Evolutionary conservation across 2,888 invertebrate species (phyloP), one percentile per base, ranked within the genome.

Genomic region (Rhorus exstirpatorius): DNA sequence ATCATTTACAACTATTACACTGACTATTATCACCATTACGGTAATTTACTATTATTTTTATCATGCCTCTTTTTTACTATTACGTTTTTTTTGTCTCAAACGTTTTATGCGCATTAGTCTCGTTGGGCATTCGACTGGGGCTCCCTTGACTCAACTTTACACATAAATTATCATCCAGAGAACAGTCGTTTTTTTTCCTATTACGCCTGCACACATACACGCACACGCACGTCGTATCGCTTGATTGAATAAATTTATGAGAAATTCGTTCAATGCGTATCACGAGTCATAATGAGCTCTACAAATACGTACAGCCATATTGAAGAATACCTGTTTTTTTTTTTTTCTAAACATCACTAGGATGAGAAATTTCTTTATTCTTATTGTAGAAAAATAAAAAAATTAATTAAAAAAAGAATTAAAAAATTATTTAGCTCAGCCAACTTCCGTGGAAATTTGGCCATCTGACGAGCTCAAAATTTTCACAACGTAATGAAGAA

Each of bases 401-500:
- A 19, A 51, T 10, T 19, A 17, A 4, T 49, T 24, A 7, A 58
- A 60, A 51, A 21, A n/a, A 35, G n/a, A 68, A 60, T 44, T n/a
- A 21, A 24, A 51, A 74, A 74, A 12, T 35, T 3, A 8, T n/a
- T n/a, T 26, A 38, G 19, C 35, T 78, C 77, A 83, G 24, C 70
- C 77, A 44, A 77, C 70, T 51, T 85, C 85, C 46, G 80, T 82
- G 61, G 87, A 88, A 8, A 41, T 80, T 67, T 75, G 76, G 10
- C 44, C 49, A 12, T 89, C 89, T n/a, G 84, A 78, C 8, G 90
- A 88, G 63, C 84, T 89, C 10, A 92, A 80, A 53, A 92, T 89
- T 53, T 87, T 86, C n/a, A 89, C 84, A 17, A 92, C 84, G 67
- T 92, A 91, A 63, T 91, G 90, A 63, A 92, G 83, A 88, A 92